phyloP scores from a whole-genome alignment of 1,140 invertebrate species.

The Macrocentrus cingulum region DNA sequence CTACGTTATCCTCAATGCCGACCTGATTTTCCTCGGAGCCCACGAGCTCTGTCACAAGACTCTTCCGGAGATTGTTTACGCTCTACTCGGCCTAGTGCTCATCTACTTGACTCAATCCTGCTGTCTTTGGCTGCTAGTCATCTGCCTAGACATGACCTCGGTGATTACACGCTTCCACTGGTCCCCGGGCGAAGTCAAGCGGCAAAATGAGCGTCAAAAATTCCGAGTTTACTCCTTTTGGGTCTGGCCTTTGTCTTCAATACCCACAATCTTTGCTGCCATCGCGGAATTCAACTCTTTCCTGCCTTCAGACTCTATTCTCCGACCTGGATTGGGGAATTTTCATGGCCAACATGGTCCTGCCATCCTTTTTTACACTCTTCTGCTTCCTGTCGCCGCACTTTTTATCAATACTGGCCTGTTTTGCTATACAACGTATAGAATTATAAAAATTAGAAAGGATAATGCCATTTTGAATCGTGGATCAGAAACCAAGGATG shows the following conservation, averaged over 20 bases:
- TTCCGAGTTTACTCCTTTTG: slow-evolving; percentile 35
- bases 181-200: slow-evolving; percentile 29
- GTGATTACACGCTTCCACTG: slow-evolving; percentile 44
- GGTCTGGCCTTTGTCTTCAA: slow-evolving; percentile 30
- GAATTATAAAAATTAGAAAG: slow-evolving; percentile 33
- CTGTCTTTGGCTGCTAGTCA: slow-evolving; percentile 41
- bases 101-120: slow-evolving; percentile 39
- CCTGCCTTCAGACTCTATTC: slow-evolving; percentile 34
- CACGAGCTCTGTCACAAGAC: slow-evolving; percentile 35
- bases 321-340: slow-evolving; percentile 42
- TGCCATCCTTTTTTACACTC: slow-evolving; percentile 37
- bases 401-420: slow-evolving; percentile 35
- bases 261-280: slow-evolving; percentile 33
- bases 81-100: slow-evolving; percentile 33
- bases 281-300: slow-evolving; percentile 36
- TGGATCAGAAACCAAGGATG: slow-evolving; percentile 25
- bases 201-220: slow-evolving; percentile 36
- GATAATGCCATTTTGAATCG: slow-evolving; percentile 27
- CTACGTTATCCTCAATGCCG: slow-evolving; percentile 35
- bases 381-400: slow-evolving; percentile 32
- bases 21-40: slow-evolving; percentile 36
- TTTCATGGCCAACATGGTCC: slow-evolving; percentile 33
- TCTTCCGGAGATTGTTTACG: slow-evolving; percentile 17
- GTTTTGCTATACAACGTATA: slow-evolving; percentile 41
- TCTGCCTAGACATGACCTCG: slow-evolving; percentile 45